Evolutionary conservation across 1,140 invertebrate species (phyloP).

Genomic region (Drosophila funebris): DNA sequence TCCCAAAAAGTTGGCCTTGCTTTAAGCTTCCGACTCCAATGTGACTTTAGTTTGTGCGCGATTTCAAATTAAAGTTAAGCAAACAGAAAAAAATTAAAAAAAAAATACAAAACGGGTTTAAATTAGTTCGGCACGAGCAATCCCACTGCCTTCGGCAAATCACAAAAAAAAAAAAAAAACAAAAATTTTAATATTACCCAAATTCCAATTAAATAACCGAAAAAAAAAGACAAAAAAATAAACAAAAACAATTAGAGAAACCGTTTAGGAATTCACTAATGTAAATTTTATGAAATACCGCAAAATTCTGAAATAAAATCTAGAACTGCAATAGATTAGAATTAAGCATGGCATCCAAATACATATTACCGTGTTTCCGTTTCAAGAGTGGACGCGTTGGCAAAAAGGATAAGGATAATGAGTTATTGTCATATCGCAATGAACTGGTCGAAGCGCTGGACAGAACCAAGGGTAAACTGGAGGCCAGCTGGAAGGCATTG

Average conservation of each 20-base stretch:
- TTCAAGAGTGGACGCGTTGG: neutral
- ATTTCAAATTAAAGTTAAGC: conserved; percentile 12
- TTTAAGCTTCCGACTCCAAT: neutral
- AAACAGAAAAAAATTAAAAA: neutral
- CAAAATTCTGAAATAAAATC: neutral
- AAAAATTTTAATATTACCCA: neutral
- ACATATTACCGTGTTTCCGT: conserved; percentile 7
- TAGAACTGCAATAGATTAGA: neutral
- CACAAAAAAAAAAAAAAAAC: neutral
- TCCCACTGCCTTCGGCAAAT: neutral
- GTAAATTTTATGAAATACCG: neutral
- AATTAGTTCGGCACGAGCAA: neutral
- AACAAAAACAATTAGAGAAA: neutral
- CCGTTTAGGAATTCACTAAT: too few species aligned
- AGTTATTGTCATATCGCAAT: conserved; percentile 2
- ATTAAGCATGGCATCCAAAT: conserved; percentile 20
- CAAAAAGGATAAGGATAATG: neutral
- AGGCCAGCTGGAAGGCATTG: conserved; percentile 36
- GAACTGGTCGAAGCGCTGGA: conserved; percentile 22
- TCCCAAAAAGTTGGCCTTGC: neutral
- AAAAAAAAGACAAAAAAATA: neutral
- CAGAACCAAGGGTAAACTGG: conserved; percentile 21
- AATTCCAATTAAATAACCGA: conserved; percentile 1
- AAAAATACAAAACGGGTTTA: neutral
- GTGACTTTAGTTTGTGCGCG: conserved; percentile 4